phyloP scores from a whole-genome alignment of 53 echinoderm and acorn worm species.

The Antedon mediterranea region DNA sequence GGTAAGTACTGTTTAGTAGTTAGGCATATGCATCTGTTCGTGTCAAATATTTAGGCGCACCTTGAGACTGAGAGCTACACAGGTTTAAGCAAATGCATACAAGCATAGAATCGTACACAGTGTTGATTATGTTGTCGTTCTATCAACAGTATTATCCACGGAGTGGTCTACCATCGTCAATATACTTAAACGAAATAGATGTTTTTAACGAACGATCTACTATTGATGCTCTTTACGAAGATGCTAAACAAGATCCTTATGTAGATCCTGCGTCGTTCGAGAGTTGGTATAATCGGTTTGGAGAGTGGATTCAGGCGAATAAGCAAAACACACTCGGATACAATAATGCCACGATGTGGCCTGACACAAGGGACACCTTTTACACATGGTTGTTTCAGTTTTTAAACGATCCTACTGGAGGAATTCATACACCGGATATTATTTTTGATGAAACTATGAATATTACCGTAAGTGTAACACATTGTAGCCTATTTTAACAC shows the following conservation, averaged over 20 bases:
- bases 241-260: neutral
- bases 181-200: neutral
- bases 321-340: neutral
- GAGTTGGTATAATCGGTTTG: neutral
- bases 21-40: too few species aligned
- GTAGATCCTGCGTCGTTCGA: neutral
- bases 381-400: neutral
- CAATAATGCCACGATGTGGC: neutral
- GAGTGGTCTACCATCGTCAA: neutral
- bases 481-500: neutral
- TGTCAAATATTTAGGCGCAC: too few species aligned
- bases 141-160: conserved; percentile 4
- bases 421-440: neutral
- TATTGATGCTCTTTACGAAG: neutral
- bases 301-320: neutral
- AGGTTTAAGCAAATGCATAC: too few species aligned
- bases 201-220: neutral
- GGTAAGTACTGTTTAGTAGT: neutral
- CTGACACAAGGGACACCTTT: neutral
- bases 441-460: neutral
- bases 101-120: too few species aligned
- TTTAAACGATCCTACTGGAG: neutral
- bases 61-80: too few species aligned
- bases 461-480: neutral
- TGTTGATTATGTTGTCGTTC: too few species aligned